Evolutionary conservation across 2,888 invertebrate genomes (phyloP).

Genomic region (Agriotes lineatus): DNA sequence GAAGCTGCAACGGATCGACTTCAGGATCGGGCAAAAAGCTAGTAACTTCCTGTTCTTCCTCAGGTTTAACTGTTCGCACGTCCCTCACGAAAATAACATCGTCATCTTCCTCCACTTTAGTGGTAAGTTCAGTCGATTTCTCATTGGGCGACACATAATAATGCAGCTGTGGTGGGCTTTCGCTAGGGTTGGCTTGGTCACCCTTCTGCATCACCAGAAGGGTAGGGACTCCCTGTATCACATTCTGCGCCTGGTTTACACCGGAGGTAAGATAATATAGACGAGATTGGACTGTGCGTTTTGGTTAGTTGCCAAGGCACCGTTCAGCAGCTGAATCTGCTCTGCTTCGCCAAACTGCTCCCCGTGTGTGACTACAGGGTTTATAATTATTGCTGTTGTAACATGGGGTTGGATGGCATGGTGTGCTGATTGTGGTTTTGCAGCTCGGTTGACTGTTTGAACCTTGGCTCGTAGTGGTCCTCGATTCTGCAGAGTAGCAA

Average conservation of each 20-base stretch:
- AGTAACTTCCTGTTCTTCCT: not conserved
- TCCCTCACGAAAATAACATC: constrained; percentile 6
- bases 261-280: not conserved
- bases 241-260: not conserved
- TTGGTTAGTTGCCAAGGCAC: not conserved
- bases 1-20: not conserved
- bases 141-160: not conserved
- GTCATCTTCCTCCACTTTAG: not conserved
- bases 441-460: not conserved
- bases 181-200: not conserved
- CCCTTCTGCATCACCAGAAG: not conserved
- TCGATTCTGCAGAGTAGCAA: not conserved
- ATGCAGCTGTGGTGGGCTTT: not conserved
- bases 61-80: not conserved
- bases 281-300: constrained; percentile 14
- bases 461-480: not conserved
- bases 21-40: not conserved
- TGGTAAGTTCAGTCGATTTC: not conserved
- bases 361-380: not conserved
- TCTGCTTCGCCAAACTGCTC: constrained; percentile 1
- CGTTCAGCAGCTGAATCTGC: constrained; percentile 11
- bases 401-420: not conserved
- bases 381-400: constrained; percentile 16
- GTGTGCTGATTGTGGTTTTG: not conserved
- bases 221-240: constrained; percentile 3